Conservation (phyloP, 2,888 invertebrate genomes). For the Tiliacea citrago region DNA sequence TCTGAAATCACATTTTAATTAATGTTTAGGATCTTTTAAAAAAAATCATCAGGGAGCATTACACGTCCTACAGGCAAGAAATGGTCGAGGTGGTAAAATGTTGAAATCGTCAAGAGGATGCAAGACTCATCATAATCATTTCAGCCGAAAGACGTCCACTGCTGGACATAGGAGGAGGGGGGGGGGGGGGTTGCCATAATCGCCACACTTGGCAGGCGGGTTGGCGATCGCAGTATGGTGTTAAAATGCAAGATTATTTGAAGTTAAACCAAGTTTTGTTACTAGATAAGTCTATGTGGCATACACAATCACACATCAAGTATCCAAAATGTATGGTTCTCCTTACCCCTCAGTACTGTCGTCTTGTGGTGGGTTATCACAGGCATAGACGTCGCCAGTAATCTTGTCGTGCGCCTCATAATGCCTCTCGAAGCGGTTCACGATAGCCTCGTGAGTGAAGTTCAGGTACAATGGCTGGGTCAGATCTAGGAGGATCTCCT, state of each 20-base stretch:
- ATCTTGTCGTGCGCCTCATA: conserved; percentile 94
- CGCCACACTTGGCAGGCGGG: no score
- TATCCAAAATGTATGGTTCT: neutral
- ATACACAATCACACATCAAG: no score
- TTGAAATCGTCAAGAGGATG: no score
- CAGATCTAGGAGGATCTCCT: conserved; percentile 95
- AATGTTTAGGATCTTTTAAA: neutral
- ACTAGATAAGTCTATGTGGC: neutral
- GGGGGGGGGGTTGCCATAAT: no score
- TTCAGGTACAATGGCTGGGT: conserved; percentile 95
- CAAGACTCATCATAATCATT: no score
- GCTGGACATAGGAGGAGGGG: no score
- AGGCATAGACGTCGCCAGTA: conserved; percentile 95
- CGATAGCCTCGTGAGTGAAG: conserved; percentile 95
- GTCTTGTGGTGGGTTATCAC: conserved; percentile 92
- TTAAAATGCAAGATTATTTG: no score
- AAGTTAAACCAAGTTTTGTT: neutral
- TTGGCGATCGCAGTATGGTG: no score
- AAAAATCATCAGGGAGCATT: no score
- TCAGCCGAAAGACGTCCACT: no score
- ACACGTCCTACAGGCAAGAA: neutral
- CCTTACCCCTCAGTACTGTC: conserved; percentile 91
- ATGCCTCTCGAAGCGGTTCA: conserved; percentile 92
- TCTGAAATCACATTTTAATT: conserved; percentile 70
- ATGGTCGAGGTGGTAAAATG: neutral